Base-by-base conservation (phyloP, 1,140 invertebrate species). In the Drosophila biarmipes region DNA sequence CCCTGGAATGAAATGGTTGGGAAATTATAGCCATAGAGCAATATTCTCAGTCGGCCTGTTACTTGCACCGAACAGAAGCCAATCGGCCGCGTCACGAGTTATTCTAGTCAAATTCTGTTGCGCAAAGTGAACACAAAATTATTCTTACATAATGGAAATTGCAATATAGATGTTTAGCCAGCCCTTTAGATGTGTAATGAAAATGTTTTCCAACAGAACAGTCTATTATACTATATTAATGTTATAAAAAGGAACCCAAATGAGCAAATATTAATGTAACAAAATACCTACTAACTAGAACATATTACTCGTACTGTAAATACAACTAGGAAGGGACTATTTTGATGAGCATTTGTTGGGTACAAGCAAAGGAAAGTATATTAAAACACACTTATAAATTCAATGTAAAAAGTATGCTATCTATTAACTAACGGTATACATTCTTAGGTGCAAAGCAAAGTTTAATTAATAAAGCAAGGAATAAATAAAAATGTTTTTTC, bases 331-430 rank as follows among this genome's bases (percentile, higher is more conserved):
- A 61, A 35, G 42, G 57, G 66, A 71, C 54, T 62, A 71, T 35
- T 53, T 63, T 43, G 37, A 78, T 69, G 82, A 87, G 81, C 81
- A 86, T 86, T 86, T 86, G 81, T 75, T 86, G 82, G 80, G 82
- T 86, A 86, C 78, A 86, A 84, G 64, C 37, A 75, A 85, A 43
- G 53, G 10, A n/a, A 53, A 45, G 24, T 63, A 59, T 46, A 58
- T 69, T 42, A 54, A 46, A n/a, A 49, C 19, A 40, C 54, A 27
- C 31, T n/a, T 34, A 55, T 42, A 40, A 43, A 54, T 53, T 43
- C 45, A 66, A 66, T 63, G 66, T 40, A 63, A 37, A 57, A 64
- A 56, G 34, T 49, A 45, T 63, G 57, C 35, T 72, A 51, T 51
- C 21, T 57, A 40, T 48, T 46, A 14, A 27, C 43, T 59, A 46